Percentiles rank a stretch among this genome's conserved stretches.
Conservation (phyloP, 2,797 vertebrate genomes). For the Gephyroberyx darwinii region DNA sequence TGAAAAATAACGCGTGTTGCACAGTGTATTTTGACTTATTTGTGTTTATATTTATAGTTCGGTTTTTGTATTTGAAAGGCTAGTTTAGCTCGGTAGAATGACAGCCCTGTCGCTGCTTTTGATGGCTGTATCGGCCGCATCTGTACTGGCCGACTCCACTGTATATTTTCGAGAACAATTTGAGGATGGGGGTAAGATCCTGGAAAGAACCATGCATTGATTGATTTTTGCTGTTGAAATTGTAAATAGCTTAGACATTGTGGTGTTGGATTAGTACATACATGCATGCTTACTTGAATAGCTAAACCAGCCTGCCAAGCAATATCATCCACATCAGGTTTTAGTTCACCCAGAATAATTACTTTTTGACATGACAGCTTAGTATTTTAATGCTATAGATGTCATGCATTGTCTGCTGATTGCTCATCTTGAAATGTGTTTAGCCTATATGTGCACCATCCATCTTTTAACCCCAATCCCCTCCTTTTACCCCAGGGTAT, state of each 20-base stretch:
- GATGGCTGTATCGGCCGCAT: conserved; percentile 73
- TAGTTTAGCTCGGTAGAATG: conserved; percentile 63
- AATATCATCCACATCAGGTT: background rate
- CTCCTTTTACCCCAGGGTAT: conserved; percentile 1
- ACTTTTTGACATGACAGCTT: background rate
- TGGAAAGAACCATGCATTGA: background rate
- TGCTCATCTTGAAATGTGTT: background rate
- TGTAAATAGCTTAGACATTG: background rate
- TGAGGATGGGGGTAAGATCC: conserved; percentile 86
- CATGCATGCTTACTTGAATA: background rate
- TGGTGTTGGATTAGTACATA: background rate
- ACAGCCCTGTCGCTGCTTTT: conserved; percentile 76
- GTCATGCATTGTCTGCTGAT: conserved; percentile 2
- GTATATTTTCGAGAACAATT: conserved; percentile 87
- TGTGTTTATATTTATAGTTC: conserved; percentile 29
- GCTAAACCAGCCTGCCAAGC: background rate
- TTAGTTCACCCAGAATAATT: background rate
- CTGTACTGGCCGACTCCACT: conserved; percentile 76
- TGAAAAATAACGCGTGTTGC: background rate
- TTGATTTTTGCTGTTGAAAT: background rate
- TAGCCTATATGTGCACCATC: conserved; percentile 21
- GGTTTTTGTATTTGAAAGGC: background rate
- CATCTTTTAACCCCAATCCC: conserved; percentile 28
- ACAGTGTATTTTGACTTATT: conserved; percentile 17
- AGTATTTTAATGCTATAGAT: background rate